Conservation (phyloP, 1,140 invertebrate genomes). For the Ostrea edulis region DNA sequence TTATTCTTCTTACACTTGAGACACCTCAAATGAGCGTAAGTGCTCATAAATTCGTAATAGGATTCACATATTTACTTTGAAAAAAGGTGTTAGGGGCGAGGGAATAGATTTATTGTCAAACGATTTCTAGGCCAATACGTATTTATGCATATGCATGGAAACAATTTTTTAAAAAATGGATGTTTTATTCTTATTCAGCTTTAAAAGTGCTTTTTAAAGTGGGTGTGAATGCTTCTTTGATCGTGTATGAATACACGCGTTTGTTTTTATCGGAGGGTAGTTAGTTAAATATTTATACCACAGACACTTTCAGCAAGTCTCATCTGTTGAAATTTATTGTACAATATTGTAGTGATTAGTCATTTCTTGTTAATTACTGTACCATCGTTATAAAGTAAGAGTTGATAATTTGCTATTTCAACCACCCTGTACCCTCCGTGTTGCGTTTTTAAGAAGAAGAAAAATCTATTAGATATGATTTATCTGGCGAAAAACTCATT, state of each 20-base stretch:
- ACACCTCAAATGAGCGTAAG: not conserved
- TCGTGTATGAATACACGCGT: too few relatives aligned
- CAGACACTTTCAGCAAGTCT: too few relatives aligned
- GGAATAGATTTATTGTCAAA: not conserved
- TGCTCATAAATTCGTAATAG: not conserved
- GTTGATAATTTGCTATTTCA: not conserved
- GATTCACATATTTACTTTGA: not conserved
- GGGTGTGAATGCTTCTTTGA: not conserved
- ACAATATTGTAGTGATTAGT: too few relatives aligned
- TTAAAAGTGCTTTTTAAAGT: too few relatives aligned
- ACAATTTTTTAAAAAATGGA: not conserved
- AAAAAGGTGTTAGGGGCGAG: not conserved
- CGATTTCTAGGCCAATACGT: not conserved
- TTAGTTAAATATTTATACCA: too few relatives aligned
- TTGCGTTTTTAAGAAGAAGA: not conserved
- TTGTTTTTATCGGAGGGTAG: too few relatives aligned
- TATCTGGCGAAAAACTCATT: not conserved
- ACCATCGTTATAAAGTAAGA: too few relatives aligned
- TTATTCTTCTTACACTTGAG: not conserved
- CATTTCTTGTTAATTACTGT: too few relatives aligned
- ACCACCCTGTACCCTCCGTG: not conserved
- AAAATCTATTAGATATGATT: not conserved
- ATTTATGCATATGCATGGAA: not conserved
- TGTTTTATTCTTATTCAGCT: not conserved
- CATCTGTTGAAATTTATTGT: too few relatives aligned